phyloP scores from a whole-genome alignment of 2,797 vertebrate genomes.

The Rhabdophis nuchalis region DNA sequence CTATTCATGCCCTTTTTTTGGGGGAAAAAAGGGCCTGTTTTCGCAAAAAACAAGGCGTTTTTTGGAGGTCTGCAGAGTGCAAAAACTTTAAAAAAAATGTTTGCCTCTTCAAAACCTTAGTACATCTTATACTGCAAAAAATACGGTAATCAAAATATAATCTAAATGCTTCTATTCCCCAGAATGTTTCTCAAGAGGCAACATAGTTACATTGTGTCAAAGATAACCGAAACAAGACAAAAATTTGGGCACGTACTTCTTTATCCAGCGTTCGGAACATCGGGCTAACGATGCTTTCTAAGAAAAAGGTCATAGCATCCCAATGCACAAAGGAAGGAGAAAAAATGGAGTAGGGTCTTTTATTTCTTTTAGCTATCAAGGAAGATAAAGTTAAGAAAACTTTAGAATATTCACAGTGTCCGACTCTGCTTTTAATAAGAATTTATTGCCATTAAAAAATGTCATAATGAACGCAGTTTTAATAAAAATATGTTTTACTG shows the following conservation, averaged over 20 bases:
- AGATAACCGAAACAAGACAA: background rate
- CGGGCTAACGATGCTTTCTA: conserved; percentile 85
- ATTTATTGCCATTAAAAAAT: background rate
- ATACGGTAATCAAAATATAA: no score
- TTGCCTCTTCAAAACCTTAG: no score
- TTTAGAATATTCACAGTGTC: background rate
- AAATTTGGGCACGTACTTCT: conserved; percentile 75
- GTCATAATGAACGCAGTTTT: accelerated
- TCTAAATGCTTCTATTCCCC: background rate
- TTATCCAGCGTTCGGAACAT: conserved; percentile 83
- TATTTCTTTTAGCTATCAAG: conserved; percentile 74
- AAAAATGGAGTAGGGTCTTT: conserved; percentile 83
- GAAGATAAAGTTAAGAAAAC: conserved; percentile 24
- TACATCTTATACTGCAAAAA: no score
- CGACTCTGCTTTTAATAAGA: background rate
- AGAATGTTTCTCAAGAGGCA: background rate
- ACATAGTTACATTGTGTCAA: background rate
- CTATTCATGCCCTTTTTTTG: no score
- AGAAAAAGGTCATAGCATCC: conserved; percentile 95
- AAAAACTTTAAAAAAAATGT: no score
- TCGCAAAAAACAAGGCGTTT: no score
- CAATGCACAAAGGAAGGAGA: conserved; percentile 89
- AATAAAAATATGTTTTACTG: background rate
- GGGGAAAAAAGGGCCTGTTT: no score
- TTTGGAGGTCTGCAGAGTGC: no score